Conservation (phyloP, 1,140 invertebrate species). For the Dufourea novaeangliae region DNA sequence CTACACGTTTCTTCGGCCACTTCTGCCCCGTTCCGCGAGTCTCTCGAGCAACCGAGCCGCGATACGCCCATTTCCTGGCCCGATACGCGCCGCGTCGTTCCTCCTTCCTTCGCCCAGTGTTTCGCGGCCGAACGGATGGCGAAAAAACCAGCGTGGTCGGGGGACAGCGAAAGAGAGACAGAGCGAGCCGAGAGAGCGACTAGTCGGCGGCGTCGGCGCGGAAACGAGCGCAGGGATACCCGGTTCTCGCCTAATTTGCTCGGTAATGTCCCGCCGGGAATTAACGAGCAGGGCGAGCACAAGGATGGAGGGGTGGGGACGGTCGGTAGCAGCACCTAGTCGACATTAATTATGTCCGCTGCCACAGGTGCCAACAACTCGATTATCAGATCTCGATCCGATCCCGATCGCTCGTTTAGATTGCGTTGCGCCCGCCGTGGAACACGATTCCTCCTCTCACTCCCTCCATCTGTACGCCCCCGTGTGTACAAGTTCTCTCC, state of each 20-base stretch:
- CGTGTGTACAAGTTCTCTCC: no score
- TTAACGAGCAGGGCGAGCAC: conserved; percentile 52
- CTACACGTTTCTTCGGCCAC: no score
- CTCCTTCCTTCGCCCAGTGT: no score
- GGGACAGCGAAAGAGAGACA: background rate
- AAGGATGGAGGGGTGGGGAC: background rate
- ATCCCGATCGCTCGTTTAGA: conserved; percentile 72
- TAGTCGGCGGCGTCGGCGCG: background rate
- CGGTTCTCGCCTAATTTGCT: conserved; percentile 58
- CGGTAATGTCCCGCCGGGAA: conserved; percentile 58
- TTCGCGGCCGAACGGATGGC: conserved; percentile 1
- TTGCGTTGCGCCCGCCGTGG: conserved; percentile 50
- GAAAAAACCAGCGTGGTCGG: conserved; percentile 19
- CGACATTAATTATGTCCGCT: conserved; percentile 78
- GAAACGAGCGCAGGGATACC: conserved; percentile 16
- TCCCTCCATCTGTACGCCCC: background rate
- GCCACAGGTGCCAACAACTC: conserved; percentile 80
- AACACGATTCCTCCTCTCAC: background rate
- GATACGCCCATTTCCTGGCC: no score
- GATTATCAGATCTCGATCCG: conserved; percentile 79
- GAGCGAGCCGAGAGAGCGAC: background rate
- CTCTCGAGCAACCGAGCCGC: no score
- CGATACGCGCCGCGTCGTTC: no score
- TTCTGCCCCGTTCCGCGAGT: no score
- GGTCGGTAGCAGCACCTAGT: conserved; percentile 62